These are phyloP conservation scores for Cosmia pyralina DNA, from an alignment of 2,888 invertebrate genomes.

Conservation along the genomic window DNA sequence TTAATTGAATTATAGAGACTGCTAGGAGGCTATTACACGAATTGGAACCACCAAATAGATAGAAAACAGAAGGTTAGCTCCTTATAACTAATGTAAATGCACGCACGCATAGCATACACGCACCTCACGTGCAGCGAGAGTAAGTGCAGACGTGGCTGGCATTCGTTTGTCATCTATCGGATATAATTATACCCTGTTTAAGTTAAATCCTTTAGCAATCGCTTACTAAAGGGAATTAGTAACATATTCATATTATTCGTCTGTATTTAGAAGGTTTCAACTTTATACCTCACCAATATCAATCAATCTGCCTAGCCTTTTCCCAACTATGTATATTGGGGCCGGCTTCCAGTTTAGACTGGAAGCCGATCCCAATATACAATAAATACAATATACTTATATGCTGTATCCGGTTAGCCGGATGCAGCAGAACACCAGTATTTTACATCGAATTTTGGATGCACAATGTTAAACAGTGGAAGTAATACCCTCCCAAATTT, in stretches of 20 bases:
- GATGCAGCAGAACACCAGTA: no score
- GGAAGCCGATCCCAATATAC: no score
- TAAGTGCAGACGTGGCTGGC: background rate
- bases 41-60: background rate
- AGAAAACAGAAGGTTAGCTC: background rate
- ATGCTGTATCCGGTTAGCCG: no score
- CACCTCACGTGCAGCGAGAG: background rate
- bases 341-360: no score
- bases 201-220: background rate
- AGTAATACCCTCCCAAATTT: no score
- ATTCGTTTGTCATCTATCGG: background rate
- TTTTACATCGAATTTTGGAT: no score
- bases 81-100: background rate
- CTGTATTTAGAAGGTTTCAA: background rate
- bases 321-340: no score
- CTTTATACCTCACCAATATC: no score
- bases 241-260: background rate
- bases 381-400: no score
- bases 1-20: slow-evolving; percentile 41
- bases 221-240: background rate
- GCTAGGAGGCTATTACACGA: slow-evolving; percentile 9
- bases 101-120: background rate
- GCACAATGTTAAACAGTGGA: no score
- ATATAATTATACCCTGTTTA: background rate
- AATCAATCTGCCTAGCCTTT: no score